Conservation (phyloP, 2,888 invertebrate genomes). For the Zaprionus lineosus region DNA sequence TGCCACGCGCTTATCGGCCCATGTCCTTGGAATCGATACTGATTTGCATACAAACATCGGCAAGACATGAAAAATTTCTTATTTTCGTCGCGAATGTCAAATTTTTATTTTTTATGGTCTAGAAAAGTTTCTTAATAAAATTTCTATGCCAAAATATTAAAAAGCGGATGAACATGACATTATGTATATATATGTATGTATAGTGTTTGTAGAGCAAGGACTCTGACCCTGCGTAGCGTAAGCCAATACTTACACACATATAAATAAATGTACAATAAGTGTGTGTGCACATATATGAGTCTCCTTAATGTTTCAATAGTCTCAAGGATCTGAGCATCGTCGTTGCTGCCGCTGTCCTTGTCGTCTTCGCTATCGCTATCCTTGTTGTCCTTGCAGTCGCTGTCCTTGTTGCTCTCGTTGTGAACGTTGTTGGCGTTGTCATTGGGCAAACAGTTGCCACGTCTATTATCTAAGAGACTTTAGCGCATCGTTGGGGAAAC, state of each 20-base stretch:
- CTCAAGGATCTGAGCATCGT: constrained; percentile 37
- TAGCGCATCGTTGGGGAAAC: constrained; percentile 53
- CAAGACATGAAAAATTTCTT: constrained; percentile 43
- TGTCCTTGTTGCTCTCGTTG: constrained; percentile 53
- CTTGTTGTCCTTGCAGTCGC: constrained; percentile 8
- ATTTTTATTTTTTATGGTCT: constrained; percentile 63
- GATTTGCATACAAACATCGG: constrained; percentile 73
- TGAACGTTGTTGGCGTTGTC: constrained; percentile 25
- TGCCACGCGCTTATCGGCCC: constrained; percentile 69
- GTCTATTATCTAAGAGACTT: constrained; percentile 66
- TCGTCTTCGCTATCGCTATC: too few relatives aligned
- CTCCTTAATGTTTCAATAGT: constrained; percentile 71
- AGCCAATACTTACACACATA: constrained; percentile 6
- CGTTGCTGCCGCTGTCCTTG: constrained; percentile 20
- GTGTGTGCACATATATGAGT: not conserved
- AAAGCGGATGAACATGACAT: constrained; percentile 27
- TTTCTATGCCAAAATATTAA: constrained; percentile 63
- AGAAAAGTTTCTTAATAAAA: constrained; percentile 70
- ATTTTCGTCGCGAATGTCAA: constrained; percentile 57
- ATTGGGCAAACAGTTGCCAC: constrained; percentile 67
- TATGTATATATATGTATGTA: constrained; percentile 8
- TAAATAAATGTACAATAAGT: constrained; percentile 2
- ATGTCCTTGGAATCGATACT: constrained; percentile 67
- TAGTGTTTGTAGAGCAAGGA: constrained; percentile 16
- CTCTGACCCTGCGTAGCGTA: constrained; percentile 37